Evolutionary conservation across 1,140 invertebrate species (phyloP).

Genomic region (Bombus ignitus): DNA sequence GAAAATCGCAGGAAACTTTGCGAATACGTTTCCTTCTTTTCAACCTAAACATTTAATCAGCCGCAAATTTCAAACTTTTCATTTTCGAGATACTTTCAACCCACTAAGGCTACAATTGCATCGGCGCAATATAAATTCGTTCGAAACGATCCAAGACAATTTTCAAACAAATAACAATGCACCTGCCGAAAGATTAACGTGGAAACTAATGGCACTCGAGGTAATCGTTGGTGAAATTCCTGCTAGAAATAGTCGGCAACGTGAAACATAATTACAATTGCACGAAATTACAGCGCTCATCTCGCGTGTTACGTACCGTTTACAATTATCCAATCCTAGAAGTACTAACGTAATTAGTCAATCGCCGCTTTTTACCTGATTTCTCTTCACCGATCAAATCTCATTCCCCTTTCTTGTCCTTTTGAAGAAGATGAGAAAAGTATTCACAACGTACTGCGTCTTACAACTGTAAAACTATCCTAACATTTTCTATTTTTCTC

Average conservation of each 20-base stretch:
- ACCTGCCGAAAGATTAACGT: neutral
- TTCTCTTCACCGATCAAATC: neutral
- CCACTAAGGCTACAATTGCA: neutral
- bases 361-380: neutral
- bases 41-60: neutral
- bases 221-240: neutral
- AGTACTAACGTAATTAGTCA: neutral
- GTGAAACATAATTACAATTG: slow-evolving; percentile 1
- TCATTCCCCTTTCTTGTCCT: too few species aligned
- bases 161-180: neutral
- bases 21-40: neutral
- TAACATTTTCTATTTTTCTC: neutral
- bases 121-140: neutral
- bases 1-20: neutral
- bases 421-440: neutral
- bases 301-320: neutral
- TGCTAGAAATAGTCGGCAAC: neutral
- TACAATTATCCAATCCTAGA: slow-evolving; percentile 6
- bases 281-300: neutral
- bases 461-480: too few species aligned
- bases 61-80: neutral
- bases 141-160: neutral
- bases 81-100: neutral
- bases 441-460: neutral
- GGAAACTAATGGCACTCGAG: neutral